phyloP scores from a whole-genome alignment of 2,888 invertebrate species.

The Quadroppia sp. region DNA sequence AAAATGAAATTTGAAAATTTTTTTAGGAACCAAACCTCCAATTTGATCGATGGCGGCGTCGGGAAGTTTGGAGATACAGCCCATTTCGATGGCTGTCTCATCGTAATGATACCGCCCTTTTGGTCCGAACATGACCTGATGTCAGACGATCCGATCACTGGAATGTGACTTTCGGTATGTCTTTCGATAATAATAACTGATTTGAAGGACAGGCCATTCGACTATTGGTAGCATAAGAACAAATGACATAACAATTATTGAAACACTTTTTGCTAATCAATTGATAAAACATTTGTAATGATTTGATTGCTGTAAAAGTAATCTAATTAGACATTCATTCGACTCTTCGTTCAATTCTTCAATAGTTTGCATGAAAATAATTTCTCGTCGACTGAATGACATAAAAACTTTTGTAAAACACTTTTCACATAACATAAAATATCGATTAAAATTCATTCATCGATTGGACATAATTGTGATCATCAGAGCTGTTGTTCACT shows the following conservation, averaged over 20 bases:
- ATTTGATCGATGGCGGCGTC: conserved; percentile 23
- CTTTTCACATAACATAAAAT: background rate
- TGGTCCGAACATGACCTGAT: conserved; percentile 21
- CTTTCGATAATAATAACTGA: background rate
- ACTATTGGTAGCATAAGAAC: background rate
- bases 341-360: no score
- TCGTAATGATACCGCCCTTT: conserved; percentile 7
- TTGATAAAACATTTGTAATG: background rate
- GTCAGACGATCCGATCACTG: background rate
- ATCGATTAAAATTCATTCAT: no score
- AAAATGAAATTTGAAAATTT: no score
- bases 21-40: background rate
- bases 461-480: no score
- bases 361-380: no score
- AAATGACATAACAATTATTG: background rate
- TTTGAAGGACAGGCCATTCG: background rate
- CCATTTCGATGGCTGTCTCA: conserved; percentile 28
- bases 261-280: background rate
- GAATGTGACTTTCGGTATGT: background rate
- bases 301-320: background rate
- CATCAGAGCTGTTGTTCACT: no score
- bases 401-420: background rate
- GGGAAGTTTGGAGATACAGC: conserved; percentile 27
- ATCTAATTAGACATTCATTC: no score
- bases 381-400: no score